Conservation (phyloP, 2,888 invertebrate genomes). For the Hydrotaea diabolus region DNA sequence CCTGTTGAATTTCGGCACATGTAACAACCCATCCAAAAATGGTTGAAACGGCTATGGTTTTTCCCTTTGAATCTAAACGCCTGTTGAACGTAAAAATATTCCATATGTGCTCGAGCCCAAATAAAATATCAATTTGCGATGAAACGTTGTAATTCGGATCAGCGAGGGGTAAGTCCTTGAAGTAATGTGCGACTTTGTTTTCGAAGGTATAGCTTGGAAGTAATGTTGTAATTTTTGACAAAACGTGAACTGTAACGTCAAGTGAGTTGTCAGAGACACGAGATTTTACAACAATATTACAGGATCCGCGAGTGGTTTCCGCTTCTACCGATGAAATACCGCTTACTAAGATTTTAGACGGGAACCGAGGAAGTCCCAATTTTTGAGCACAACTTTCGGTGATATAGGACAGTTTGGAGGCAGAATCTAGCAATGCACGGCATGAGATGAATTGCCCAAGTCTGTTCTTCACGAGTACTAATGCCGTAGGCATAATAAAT, state of each 20-base stretch:
- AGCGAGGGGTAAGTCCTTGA: neutral
- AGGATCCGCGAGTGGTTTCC: constrained; percentile 41
- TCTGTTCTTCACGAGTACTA: constrained; percentile 42
- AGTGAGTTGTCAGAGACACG: constrained; percentile 15
- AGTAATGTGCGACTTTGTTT: neutral
- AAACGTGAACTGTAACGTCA: constrained; percentile 37
- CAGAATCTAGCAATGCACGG: constrained; percentile 44
- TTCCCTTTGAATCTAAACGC: no score
- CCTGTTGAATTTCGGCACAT: no score
- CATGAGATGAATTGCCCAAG: constrained; percentile 20
- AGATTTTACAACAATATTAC: constrained; percentile 27
- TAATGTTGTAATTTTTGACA: constrained; percentile 24
- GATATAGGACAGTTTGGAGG: constrained; percentile 46
- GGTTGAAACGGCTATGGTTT: no score
- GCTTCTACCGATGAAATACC: constrained; percentile 38
- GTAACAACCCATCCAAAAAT: no score
- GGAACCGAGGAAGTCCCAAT: constrained; percentile 15
- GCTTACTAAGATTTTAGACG: constrained; percentile 38
- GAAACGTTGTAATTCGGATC: constrained; percentile 2
- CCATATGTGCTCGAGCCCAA: no score
- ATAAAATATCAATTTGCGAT: neutral
- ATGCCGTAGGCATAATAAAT: constrained; percentile 49
- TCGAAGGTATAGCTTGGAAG: constrained; percentile 11
- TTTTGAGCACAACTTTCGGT: constrained; percentile 41
- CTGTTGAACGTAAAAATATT: neutral